These are phyloP conservation scores for Anomalospiza imberbis DNA, from an alignment of 2,797 vertebrate species.

Conservation along the genomic window DNA sequence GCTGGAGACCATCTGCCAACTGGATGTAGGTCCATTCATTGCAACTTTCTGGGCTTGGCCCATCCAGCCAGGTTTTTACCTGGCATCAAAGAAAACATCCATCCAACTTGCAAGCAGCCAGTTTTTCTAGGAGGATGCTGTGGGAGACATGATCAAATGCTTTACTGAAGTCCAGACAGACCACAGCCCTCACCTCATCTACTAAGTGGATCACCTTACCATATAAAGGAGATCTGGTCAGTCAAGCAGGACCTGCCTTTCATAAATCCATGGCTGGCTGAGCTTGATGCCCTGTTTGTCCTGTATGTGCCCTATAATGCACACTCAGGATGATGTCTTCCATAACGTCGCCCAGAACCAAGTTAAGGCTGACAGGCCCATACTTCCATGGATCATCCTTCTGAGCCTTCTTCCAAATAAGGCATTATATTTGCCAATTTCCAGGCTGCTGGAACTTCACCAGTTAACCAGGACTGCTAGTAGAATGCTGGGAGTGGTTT, in stretches of 20 bases:
- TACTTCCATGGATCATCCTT: not conserved
- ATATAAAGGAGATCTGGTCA: not conserved
- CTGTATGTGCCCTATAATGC: not conserved
- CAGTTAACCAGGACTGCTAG: not conserved
- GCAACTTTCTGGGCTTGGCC: not conserved
- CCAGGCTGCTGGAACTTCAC: not conserved
- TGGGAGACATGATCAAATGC: not conserved
- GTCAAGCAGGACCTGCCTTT: not conserved
- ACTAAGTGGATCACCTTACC: not conserved
- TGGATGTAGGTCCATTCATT: not conserved
- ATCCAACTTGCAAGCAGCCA: not conserved
- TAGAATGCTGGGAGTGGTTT: not conserved
- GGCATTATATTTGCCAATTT: not conserved
- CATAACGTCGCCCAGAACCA: not conserved
- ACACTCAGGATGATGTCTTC: not conserved
- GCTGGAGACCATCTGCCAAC: fast-evolving
- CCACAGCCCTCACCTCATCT: not conserved
- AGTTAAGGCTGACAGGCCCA: not conserved
- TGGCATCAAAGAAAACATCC: fast-evolving
- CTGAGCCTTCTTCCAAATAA: not conserved
- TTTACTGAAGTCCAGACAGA: not conserved
- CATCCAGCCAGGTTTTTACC: not conserved
- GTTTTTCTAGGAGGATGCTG: not conserved
- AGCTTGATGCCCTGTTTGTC: not conserved
- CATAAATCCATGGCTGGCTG: not conserved